Evolutionary conservation across 1,140 invertebrate species (phyloP).

Genomic region (Euura saliciscinereae): DNA sequence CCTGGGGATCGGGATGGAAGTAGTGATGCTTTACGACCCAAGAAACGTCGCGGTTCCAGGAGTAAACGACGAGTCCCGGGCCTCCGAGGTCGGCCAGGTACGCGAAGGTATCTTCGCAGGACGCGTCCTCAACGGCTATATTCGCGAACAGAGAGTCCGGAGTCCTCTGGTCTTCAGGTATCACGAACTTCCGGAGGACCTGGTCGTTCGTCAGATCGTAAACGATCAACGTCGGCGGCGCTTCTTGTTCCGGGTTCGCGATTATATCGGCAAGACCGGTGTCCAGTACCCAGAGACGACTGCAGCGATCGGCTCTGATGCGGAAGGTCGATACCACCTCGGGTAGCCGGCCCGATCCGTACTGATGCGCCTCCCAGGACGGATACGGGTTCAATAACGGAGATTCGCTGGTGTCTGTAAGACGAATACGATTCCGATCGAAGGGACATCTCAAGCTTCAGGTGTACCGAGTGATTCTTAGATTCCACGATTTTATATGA

Average conservation of each 20-base stretch:
- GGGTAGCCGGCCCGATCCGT: constrained; percentile 55
- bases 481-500: constrained; percentile 21
- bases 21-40: constrained; percentile 75
- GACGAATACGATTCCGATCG: constrained; percentile 8
- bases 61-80: constrained; percentile 72
- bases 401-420: constrained; percentile 69
- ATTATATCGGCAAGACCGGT: constrained; percentile 71
- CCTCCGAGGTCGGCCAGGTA: constrained; percentile 71
- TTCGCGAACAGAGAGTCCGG: constrained; percentile 76
- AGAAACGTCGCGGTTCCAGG: constrained; percentile 68
- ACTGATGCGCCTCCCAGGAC: constrained; percentile 72
- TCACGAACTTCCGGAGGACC: constrained; percentile 65
- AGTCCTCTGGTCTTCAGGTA: constrained; percentile 69
- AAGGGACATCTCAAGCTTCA: neutral
- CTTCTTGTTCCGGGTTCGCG: constrained; percentile 59
- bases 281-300: constrained; percentile 78
- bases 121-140: constrained; percentile 73
- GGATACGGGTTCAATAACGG: constrained; percentile 76
- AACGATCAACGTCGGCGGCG: constrained; percentile 68
- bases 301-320: constrained; percentile 73
- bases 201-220: constrained; percentile 77
- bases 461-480: neutral
- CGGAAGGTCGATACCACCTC: constrained; percentile 79
- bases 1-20: constrained; percentile 72
- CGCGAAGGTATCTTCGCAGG: constrained; percentile 70